A percentile compares a stretch with the other conserved stretches of the same genome.
phyloP scores from a whole-genome alignment of 2,113 vertebrate species.

The Dipodomys merriami region DNA sequence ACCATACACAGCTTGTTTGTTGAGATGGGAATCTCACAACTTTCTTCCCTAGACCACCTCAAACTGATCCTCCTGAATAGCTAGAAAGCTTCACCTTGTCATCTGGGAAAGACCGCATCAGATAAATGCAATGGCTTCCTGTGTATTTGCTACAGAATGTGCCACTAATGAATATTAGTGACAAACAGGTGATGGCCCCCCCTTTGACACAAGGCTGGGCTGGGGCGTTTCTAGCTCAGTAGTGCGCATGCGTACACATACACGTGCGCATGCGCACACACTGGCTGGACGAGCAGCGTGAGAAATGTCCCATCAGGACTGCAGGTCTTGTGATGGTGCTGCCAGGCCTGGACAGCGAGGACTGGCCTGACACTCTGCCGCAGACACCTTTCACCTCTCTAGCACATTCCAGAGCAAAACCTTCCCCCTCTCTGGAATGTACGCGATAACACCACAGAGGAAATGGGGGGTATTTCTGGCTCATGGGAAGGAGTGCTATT shows the following conservation, averaged over 20 bases:
- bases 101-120: background rate
- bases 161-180: background rate
- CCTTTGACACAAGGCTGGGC: background rate
- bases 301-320: no score
- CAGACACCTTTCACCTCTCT: background rate
- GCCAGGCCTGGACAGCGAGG: fast-evolving
- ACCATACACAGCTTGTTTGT: no score
- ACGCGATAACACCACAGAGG: background rate
- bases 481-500: background rate
- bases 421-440: background rate
- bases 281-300: background rate
- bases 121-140: background rate
- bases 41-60: background rate
- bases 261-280: no score
- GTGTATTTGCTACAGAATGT: background rate
- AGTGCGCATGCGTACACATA: background rate
- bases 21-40: no score
- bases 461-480: background rate
- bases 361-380: background rate
- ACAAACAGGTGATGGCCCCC: background rate
- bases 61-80: no score
- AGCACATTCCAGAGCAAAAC: no score
- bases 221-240: background rate
- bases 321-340: background rate
- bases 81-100: no score